Percentiles rank a stretch among this genome's conserved stretches.
Conservation (phyloP, 2,113 vertebrate genomes). For the Proterorhinus semilunaris region DNA sequence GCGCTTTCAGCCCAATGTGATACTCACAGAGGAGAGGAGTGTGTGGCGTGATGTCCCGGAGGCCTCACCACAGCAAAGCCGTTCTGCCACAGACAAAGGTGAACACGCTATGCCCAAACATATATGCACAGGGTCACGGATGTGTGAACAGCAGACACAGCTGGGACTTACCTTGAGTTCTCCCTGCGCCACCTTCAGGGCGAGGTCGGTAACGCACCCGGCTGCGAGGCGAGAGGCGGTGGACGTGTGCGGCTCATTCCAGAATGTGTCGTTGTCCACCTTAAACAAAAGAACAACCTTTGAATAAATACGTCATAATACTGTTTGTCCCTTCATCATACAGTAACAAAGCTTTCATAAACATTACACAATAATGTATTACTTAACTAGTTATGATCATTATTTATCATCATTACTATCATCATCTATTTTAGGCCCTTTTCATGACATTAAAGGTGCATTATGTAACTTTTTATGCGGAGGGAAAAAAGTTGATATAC, state of each 20-base stretch:
- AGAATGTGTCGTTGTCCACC: constrained; percentile 93
- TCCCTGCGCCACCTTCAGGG: constrained; percentile 86
- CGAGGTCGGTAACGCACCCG: constrained; percentile 87
- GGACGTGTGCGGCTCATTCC: constrained; percentile 93
- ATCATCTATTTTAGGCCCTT: too few species aligned
- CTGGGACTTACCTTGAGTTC: constrained; percentile 82
- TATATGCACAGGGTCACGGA: too few species aligned
- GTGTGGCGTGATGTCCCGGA: constrained; percentile 88
- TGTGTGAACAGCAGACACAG: not conserved
- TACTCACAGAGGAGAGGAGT: constrained; percentile 87
- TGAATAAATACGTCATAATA: too few species aligned
- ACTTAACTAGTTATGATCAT: too few species aligned
- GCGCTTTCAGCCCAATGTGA: constrained; percentile 2
- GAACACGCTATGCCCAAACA: not conserved
- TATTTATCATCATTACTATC: too few species aligned
- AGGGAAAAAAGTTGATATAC: too few species aligned
- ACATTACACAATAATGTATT: too few species aligned
- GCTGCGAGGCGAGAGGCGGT: constrained; percentile 87
- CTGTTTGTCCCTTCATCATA: too few species aligned
- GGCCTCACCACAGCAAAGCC: constrained; percentile 93
- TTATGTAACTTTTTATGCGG: too few species aligned
- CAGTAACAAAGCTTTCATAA: too few species aligned
- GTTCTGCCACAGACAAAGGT: constrained; percentile 77
- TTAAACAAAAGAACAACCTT: constrained; percentile 40
- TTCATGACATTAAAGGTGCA: too few species aligned